A percentile compares a stretch with the other conserved stretches of the same genome.
phyloP scores from a whole-genome alignment of 2,888 invertebrate species.

The Aphodius sticticus region DNA sequence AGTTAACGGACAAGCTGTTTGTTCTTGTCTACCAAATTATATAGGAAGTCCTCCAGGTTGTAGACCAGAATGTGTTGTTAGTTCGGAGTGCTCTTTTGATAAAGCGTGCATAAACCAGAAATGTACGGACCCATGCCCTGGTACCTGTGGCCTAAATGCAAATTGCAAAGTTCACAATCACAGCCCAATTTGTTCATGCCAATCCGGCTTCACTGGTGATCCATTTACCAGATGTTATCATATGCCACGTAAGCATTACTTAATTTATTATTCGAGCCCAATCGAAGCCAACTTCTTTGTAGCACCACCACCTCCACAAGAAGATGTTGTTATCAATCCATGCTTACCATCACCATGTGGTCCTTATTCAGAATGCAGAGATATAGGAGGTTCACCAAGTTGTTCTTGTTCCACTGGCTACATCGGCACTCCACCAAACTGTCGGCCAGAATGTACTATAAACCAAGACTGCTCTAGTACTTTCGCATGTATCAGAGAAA shows the following conservation, averaged over 20 bases:
- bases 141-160: slow-evolving; percentile 79
- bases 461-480: slow-evolving; percentile 78
- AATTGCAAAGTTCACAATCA: slow-evolving; percentile 79
- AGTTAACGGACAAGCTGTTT: slow-evolving; percentile 66
- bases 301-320: slow-evolving; percentile 38
- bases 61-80: slow-evolving; percentile 72
- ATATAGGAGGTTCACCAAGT: slow-evolving; percentile 66
- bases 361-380: slow-evolving; percentile 65
- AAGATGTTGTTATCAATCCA: slow-evolving; percentile 36
- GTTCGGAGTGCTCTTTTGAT: slow-evolving; percentile 68
- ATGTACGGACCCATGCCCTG: slow-evolving; percentile 75
- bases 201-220: slow-evolving; percentile 72
- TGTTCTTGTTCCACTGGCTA: slow-evolving; percentile 72
- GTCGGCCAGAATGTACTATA: slow-evolving; percentile 71
- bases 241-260: slow-evolving; percentile 53
- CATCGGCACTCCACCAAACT: slow-evolving; percentile 74
- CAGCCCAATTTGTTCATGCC: slow-evolving; percentile 77
- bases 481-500: slow-evolving; percentile 78
- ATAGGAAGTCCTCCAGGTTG: slow-evolving; percentile 76
- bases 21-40: slow-evolving; percentile 74
- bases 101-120: slow-evolving; percentile 71
- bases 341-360: slow-evolving; percentile 69
- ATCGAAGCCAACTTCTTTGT: slow-evolving; percentile 48
- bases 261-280: slow-evolving; percentile 21
- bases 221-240: slow-evolving; percentile 71